Percentiles rank a stretch among this genome's conserved stretches.
Conservation (phyloP, 2,797 vertebrate species). For the Lithobates sylvaticus region DNA sequence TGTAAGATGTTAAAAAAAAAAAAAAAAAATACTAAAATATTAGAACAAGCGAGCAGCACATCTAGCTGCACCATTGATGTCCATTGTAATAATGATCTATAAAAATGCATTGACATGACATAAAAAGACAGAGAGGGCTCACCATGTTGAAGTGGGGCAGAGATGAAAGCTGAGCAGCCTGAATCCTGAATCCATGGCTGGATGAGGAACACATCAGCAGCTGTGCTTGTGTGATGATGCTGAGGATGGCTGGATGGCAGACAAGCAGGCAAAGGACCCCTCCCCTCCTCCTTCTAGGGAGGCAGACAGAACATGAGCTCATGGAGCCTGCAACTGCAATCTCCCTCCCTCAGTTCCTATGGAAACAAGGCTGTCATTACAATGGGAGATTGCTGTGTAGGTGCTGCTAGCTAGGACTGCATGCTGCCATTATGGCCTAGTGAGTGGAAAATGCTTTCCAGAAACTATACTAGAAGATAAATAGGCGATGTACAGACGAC, state of each 20-base stretch:
- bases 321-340: conserved; percentile 65
- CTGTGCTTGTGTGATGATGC: conserved; percentile 80
- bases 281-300: conserved; percentile 75
- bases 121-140: conserved; percentile 65
- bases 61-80: background rate
- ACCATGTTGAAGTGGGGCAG: conserved; percentile 76
- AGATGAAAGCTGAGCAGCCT: conserved; percentile 66
- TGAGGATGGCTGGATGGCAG: conserved; percentile 65
- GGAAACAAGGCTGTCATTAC: conserved; percentile 57
- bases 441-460: background rate
- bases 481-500: too few species aligned
- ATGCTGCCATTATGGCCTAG: conserved; percentile 5
- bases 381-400: conserved; percentile 49
- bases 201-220: conserved; percentile 83
- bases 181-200: conserved; percentile 76
- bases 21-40: too few species aligned
- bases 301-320: conserved; percentile 77
- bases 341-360: conserved; percentile 67
- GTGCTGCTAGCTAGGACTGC: conserved; percentile 26
- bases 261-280: conserved; percentile 69
- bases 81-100: background rate
- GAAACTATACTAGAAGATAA: background rate
- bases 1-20: too few species aligned
- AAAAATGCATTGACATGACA: background rate
- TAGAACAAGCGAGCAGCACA: too few species aligned